A percentile compares a stretch with the other conserved stretches of the same genome.
Evolutionary conservation across 2,113 vertebrate genomes (phyloP).

Genomic region (Dolichallabes microphthalmus): DNA sequence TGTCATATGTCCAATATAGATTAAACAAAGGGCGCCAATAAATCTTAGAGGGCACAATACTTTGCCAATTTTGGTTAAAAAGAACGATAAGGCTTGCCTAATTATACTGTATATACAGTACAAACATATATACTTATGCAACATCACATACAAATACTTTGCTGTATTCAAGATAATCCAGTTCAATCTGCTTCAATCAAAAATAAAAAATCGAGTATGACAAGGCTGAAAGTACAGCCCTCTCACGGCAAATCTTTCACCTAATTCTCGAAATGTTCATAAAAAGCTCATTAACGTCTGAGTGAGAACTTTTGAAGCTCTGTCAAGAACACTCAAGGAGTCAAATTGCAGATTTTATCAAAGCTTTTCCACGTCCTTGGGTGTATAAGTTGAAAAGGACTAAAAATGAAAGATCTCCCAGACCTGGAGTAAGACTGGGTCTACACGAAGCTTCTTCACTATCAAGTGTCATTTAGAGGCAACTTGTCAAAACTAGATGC

Average conservation of each 20-base stretch:
- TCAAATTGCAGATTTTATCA: constrained; percentile 16
- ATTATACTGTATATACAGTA: too few relatives aligned
- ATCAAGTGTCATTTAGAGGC: constrained; percentile 76
- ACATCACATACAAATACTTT: not conserved
- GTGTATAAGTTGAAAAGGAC: constrained; percentile 20
- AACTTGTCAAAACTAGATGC: constrained; percentile 69
- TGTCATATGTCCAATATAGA: not conserved
- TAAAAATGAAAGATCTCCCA: constrained; percentile 27
- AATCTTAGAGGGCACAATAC: not conserved
- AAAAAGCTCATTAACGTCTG: not conserved
- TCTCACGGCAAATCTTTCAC: not conserved
- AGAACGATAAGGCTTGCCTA: not conserved
- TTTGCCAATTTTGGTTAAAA: not conserved
- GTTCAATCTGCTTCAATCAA: not conserved
- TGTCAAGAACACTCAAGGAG: constrained; percentile 6
- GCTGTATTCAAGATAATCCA: not conserved
- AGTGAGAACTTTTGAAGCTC: not conserved
- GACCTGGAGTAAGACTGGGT: constrained; percentile 54
- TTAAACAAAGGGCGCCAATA: not conserved
- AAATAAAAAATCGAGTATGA: not conserved
- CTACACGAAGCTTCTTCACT: constrained; percentile 78
- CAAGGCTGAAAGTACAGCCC: not conserved
- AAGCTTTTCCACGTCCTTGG: constrained; percentile 32
- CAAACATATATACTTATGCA: not conserved
- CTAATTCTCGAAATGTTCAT: not conserved